Evolutionary conservation across 2,888 invertebrate species (phyloP).

Genomic region (Strigamia transsilvanica): DNA sequence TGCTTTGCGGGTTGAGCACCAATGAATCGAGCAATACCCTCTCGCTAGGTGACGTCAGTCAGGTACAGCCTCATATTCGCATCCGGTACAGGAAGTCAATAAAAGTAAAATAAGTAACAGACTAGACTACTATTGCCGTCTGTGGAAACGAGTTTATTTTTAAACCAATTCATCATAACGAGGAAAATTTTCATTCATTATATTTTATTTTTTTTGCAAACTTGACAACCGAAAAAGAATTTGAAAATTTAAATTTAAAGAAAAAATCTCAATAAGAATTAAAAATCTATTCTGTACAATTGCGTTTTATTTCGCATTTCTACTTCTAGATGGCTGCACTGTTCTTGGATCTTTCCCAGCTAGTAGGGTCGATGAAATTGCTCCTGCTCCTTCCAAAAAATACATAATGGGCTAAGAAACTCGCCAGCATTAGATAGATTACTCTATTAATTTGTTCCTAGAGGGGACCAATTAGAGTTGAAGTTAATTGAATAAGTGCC

Average conservation of each 20-base stretch:
- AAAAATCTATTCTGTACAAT: neutral
- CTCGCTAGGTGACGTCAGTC: constrained; percentile 8
- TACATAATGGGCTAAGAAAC: neutral
- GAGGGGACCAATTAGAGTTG: neutral
- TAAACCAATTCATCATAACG: neutral
- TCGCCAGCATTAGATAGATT: neutral
- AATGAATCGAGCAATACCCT: constrained; percentile 24
- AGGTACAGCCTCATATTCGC: constrained; percentile 26
- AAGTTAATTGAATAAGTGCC: constrained; percentile 1
- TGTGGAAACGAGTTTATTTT: neutral
- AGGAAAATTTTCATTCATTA: neutral
- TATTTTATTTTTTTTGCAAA: no score
- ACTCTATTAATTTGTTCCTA: neutral
- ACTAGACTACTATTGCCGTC: constrained; percentile 9
- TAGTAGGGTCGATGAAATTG: constrained; percentile 11
- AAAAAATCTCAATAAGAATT: neutral
- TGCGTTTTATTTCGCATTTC: neutral
- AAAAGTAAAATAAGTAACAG: constrained; percentile 15
- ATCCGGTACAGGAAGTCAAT: constrained; percentile 37
- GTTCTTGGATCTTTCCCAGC: neutral
- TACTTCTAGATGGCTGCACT: constrained; percentile 35
- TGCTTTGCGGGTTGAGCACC: constrained; percentile 20
- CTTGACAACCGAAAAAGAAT: neutral
- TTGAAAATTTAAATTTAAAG: neutral
- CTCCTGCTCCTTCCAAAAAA: neutral